These are phyloP conservation scores for Sterrhoptilus dennistouni DNA, from an alignment of 2,113 vertebrate species.

Conservation along the genomic window DNA sequence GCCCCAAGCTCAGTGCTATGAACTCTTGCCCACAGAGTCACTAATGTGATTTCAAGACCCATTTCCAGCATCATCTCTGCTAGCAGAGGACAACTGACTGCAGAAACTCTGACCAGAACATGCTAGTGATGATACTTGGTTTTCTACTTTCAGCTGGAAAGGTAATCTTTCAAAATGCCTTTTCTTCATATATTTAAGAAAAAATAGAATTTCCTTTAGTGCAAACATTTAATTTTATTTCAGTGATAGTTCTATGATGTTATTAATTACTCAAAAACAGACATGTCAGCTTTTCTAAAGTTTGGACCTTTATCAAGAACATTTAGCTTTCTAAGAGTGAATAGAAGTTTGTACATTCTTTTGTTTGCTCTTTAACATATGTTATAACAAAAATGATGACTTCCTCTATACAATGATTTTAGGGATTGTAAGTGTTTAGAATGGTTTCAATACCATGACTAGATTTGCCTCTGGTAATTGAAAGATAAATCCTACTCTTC, in stretches of 20 bases:
- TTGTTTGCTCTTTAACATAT: slow-evolving; percentile 58
- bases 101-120: neutral
- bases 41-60: neutral
- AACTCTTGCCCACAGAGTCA: neutral
- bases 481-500: slow-evolving; percentile 72
- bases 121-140: neutral
- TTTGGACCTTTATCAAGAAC: slow-evolving; percentile 69
- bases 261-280: slow-evolving; percentile 41
- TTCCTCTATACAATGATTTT: slow-evolving; percentile 31
- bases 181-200: slow-evolving; percentile 16
- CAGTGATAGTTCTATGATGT: slow-evolving; percentile 58
- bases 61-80: neutral
- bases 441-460: neutral
- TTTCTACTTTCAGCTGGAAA: neutral
- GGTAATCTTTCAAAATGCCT: neutral
- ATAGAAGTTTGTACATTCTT: slow-evolving; percentile 35
- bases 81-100: neutral
- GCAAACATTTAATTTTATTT: slow-evolving; percentile 72
- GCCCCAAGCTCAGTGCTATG: neutral
- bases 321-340: slow-evolving; percentile 61
- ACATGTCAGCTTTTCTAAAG: slow-evolving; percentile 54
- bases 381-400: neutral
- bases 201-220: neutral
- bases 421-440: slow-evolving; percentile 65
- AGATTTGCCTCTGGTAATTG: slow-evolving; percentile 61